phyloP scores from a whole-genome alignment of 1,140 invertebrate species.

The Lethrus apterus region DNA sequence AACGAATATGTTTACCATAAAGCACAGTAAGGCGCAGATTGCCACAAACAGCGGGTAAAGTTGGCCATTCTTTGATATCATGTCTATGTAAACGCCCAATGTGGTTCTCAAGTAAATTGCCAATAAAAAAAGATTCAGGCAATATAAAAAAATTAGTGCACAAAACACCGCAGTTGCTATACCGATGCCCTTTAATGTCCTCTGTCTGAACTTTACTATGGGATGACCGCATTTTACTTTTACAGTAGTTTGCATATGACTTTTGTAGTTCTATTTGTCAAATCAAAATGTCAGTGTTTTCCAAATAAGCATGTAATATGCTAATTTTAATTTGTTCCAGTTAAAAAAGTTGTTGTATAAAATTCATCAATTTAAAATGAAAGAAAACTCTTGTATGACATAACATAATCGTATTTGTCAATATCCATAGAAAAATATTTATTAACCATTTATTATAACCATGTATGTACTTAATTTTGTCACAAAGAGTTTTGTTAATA shows the following conservation, averaged over 20 bases:
- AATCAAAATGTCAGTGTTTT: too few species aligned
- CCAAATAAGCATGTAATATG: too few species aligned
- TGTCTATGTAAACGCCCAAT: slow-evolving; percentile 33
- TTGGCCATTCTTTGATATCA: slow-evolving; percentile 32
- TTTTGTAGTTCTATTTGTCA: too few species aligned
- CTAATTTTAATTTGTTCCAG: too few species aligned
- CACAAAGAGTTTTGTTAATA: too few species aligned
- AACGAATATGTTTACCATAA: slow-evolving; percentile 25
- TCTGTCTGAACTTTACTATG: slow-evolving; percentile 3
- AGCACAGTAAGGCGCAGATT: slow-evolving; percentile 22
- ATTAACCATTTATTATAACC: too few species aligned
- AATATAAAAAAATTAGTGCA: slow-evolving; percentile 9
- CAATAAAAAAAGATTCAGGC: slow-evolving; percentile 21
- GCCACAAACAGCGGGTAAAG: slow-evolving; percentile 25
- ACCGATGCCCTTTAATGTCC: background rate
- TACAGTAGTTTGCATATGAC: slow-evolving; percentile 4
- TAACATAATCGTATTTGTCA: too few species aligned
- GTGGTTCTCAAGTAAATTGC: slow-evolving; percentile 25
- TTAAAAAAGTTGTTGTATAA: too few species aligned
- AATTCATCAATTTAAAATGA: too few species aligned
- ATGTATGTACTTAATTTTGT: too few species aligned
- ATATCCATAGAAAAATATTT: too few species aligned
- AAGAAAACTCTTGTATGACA: too few species aligned
- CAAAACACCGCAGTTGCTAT: background rate
- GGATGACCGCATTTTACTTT: slow-evolving; percentile 11